Evolutionary conservation across 23 tunicate genomes (phyloP), one percentile per base, ranked within the genome.

Genomic region (Diplosoma virens): DNA sequence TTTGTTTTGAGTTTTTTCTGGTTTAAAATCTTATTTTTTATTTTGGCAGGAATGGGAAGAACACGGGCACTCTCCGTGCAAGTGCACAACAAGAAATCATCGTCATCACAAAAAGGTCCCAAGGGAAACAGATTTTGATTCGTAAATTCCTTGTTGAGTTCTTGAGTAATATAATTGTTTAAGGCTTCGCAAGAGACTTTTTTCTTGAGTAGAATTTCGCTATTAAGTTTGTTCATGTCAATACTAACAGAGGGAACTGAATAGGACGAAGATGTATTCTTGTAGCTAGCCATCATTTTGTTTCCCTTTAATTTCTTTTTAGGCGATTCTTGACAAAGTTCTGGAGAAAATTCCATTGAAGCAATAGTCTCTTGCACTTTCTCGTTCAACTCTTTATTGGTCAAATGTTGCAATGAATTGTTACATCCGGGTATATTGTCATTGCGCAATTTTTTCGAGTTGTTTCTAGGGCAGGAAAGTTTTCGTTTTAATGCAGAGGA

Each of bases 51-150:
- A 29, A 61, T 29, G 28, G 34, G 35, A 61, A 27, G 28, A 61
- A 61, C 35, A 41, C 14, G 9, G 9, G 50, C 50, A 7, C 50
- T 41, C n/a, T 9, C 52, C 21, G 20, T 33, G 56, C 86, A 81
- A 73, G 67, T 63, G 54, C 81, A 82, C 17, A 74, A 36, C 1
- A 30, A 26, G 16, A 32, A n/a, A 30, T 64, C 46, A 1, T 26
- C 22, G 30, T 73, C 81, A 7, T 82, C 81, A 74, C 75, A 64
- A 60, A 82, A 82, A 1, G 79, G 79, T 9, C 79, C 81, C 9
- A 80, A 14, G 9, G 80, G 27, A 47, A 82, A 82, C 20, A 82
- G 35, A 21, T 31, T 41, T 54, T 81, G 60, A 9, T 36, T 46
- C 30, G 28, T 27, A 4, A 71, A 9, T 46, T 22, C 32, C 18